These are phyloP conservation scores for Aldrovandia affinis DNA, from an alignment of 2,797 vertebrate genomes.

Conservation along the genomic window DNA sequence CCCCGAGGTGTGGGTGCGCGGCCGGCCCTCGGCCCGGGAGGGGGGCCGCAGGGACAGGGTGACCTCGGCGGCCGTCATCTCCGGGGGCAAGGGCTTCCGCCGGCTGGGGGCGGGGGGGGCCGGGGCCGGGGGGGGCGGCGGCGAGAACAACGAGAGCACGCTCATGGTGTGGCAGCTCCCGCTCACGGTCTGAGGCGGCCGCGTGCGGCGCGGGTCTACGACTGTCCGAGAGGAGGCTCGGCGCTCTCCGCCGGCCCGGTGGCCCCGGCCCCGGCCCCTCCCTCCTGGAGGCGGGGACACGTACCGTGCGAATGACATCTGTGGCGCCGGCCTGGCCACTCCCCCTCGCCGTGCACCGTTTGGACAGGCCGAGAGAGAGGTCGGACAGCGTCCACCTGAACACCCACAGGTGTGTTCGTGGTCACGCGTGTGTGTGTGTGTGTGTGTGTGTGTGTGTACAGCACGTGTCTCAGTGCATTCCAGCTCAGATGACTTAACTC, in stretches of 20 bases:
- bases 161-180: conserved; percentile 91
- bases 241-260: not conserved
- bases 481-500: not conserved
- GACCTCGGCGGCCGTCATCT: conserved; percentile 82
- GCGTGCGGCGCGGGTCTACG: not conserved
- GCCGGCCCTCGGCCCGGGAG: conserved; percentile 71
- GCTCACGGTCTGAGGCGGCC: conserved; percentile 71
- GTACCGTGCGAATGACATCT: not conserved
- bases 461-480: not conserved
- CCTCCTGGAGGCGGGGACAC: not conserved
- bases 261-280: not conserved
- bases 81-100: conserved; percentile 84
- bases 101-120: conserved; percentile 60
- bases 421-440: not conserved
- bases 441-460: not conserved
- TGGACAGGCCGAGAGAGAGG: not conserved
- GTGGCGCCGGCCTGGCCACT: no score
- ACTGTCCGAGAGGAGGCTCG: no score
- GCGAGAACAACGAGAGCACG: conserved; percentile 71
- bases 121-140: conserved; percentile 31
- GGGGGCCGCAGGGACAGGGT: conserved; percentile 75
- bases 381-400: not conserved
- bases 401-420: not conserved
- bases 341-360: not conserved
- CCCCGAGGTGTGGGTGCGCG: conserved; percentile 88